phyloP scores from a whole-genome alignment of 2,797 vertebrate species.

The Alectoris magna region DNA sequence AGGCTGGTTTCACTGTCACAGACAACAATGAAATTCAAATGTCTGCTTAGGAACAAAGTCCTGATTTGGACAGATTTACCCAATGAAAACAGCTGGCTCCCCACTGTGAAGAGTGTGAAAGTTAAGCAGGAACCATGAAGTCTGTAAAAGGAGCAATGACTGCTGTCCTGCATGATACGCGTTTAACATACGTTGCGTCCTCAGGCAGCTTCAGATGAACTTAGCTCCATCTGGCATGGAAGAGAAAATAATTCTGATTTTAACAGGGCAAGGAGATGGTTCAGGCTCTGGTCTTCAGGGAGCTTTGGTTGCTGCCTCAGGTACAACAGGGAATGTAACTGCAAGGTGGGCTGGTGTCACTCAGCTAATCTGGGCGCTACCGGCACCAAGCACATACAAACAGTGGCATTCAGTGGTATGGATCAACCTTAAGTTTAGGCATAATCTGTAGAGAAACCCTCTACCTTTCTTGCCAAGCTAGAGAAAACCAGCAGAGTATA shows the following conservation, averaged over 20 bases:
- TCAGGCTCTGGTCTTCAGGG: neutral
- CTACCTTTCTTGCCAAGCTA: neutral
- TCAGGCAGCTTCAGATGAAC: neutral
- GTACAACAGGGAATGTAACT: neutral
- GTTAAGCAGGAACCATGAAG: neutral
- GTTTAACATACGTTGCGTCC: neutral
- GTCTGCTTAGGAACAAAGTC: neutral
- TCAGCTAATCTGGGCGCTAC: neutral
- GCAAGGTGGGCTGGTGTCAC: neutral
- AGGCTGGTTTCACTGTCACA: neutral
- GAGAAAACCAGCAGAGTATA: neutral
- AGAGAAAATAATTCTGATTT: neutral
- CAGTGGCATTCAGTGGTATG: neutral
- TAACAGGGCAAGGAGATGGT: neutral
- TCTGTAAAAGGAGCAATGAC: neutral
- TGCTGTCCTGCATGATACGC: neutral
- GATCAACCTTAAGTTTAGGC: neutral
- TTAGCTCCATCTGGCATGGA: neutral
- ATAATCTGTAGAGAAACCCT: neutral
- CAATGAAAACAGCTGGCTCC: neutral
- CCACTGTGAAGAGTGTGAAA: neutral
- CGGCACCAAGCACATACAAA: accelerated
- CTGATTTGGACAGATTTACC: neutral
- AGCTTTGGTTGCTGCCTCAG: neutral
- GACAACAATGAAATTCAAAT: neutral